Percentiles rank a stretch among this genome's conserved stretches.
Evolutionary conservation across 2,797 vertebrate genomes (phyloP).

Genomic region (Rhinoraja longicauda): DNA sequence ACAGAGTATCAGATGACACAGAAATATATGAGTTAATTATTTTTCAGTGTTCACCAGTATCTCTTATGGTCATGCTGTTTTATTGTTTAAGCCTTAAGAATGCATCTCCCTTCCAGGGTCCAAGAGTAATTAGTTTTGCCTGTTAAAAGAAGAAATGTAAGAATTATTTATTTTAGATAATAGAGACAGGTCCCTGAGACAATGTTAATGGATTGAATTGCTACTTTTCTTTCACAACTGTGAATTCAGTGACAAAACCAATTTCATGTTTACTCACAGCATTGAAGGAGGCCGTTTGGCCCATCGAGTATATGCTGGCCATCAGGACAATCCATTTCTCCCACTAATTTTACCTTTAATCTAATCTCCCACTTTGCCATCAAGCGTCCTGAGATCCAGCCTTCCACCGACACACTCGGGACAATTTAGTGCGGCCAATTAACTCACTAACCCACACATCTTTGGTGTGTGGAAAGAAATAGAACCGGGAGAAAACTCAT

Average conservation of each 20-base stretch:
- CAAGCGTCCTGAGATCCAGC: too few species aligned
- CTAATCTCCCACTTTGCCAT: too few species aligned
- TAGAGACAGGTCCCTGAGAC: neutral
- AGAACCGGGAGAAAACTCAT: too few species aligned
- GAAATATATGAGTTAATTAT: slow-evolving; percentile 3
- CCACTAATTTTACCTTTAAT: too few species aligned
- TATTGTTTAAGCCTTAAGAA: neutral
- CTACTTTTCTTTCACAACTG: neutral
- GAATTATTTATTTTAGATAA: neutral
- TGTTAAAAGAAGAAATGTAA: neutral
- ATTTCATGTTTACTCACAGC: too few species aligned
- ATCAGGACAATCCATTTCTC: too few species aligned
- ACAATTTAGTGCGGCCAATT: too few species aligned
- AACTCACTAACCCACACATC: too few species aligned
- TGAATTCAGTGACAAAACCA: neutral
- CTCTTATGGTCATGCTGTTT: neutral
- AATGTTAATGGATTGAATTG: neutral
- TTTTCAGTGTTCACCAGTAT: neutral
- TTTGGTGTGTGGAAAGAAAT: too few species aligned
- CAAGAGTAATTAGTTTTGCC: neutral
- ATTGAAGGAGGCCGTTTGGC: too few species aligned
- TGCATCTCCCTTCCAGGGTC: neutral
- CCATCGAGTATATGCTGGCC: too few species aligned
- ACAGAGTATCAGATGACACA: neutral
- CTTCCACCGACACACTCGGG: too few species aligned